Conservation (phyloP, 1,140 invertebrate species). For the Lucilia cuprina region DNA sequence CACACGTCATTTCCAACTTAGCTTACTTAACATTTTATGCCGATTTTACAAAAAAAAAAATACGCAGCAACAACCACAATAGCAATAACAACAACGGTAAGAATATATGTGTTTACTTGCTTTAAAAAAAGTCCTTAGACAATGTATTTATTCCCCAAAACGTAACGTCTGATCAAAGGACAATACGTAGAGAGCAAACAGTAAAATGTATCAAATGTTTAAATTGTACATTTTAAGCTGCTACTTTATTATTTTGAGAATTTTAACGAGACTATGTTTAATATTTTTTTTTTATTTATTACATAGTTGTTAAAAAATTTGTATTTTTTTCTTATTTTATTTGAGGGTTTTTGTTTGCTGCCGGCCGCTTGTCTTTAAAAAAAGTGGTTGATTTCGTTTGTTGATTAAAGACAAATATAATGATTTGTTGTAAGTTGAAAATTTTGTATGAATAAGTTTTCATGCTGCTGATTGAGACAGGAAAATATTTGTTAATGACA, state of each 20-base stretch:
- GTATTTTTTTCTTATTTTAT: too few relatives aligned
- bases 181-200: background rate
- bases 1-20: conserved; percentile 32
- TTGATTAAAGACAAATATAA: too few relatives aligned
- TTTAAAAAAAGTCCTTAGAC: background rate
- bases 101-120: background rate
- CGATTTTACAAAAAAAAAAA: background rate
- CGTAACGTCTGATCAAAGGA: background rate
- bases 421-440: too few relatives aligned
- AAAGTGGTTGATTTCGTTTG: too few relatives aligned
- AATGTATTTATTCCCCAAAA: background rate
- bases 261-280: too few relatives aligned
- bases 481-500: too few relatives aligned
- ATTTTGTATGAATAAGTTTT: too few relatives aligned
- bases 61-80: background rate
- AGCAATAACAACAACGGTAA: background rate
- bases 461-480: too few relatives aligned
- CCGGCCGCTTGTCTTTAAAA: too few relatives aligned
- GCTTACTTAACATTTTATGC: conserved; percentile 20
- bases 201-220: background rate
- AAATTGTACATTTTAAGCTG: background rate
- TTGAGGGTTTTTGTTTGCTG: too few relatives aligned
- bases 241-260: background rate
- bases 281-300: too few relatives aligned
- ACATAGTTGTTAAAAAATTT: too few relatives aligned